These are phyloP conservation scores for Iselma pallidipennis DNA, from an alignment of 2,888 invertebrate species.

Conservation along the genomic window DNA sequence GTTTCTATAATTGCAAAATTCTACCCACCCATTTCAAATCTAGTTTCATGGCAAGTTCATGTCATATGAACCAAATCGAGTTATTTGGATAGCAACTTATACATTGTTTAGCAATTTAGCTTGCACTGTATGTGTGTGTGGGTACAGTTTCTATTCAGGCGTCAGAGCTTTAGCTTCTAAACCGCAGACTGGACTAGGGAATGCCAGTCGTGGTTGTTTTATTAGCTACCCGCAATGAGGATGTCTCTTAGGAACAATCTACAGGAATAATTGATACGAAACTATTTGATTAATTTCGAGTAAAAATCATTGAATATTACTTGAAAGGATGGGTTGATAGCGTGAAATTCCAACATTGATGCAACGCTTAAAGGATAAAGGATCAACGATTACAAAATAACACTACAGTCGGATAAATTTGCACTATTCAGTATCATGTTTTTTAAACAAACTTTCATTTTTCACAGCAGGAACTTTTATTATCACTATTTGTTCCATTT, in stretches of 20 bases:
- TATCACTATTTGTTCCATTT: no score
- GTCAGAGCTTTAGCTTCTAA: slow-evolving; percentile 26
- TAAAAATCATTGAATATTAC: not conserved
- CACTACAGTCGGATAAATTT: no score
- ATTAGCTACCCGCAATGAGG: slow-evolving; percentile 33
- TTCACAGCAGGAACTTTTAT: no score
- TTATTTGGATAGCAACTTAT: slow-evolving; percentile 36
- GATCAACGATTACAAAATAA: no score
- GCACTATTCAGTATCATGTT: no score
- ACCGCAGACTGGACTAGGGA: slow-evolving; percentile 37
- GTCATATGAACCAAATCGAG: slow-evolving; percentile 32
- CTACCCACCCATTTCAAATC: slow-evolving; percentile 16
- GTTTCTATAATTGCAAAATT: no score
- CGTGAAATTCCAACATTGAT: no score
- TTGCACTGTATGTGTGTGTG: slow-evolving; percentile 15
- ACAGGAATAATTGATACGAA: slow-evolving; percentile 26
- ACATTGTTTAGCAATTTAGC: slow-evolving; percentile 40
- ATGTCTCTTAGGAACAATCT: slow-evolving; percentile 23
- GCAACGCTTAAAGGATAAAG: no score
- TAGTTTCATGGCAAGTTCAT: slow-evolving; percentile 15
- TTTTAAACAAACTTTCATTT: no score
- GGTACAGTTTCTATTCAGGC: slow-evolving; percentile 22
- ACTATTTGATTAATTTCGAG: slow-evolving; percentile 23
- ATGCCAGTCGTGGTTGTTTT: slow-evolving; percentile 24
- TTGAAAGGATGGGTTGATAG: not conserved